Evolutionary conservation across 2,113 vertebrate species (phyloP).

Genomic region (Otolemur garnettii): DNA sequence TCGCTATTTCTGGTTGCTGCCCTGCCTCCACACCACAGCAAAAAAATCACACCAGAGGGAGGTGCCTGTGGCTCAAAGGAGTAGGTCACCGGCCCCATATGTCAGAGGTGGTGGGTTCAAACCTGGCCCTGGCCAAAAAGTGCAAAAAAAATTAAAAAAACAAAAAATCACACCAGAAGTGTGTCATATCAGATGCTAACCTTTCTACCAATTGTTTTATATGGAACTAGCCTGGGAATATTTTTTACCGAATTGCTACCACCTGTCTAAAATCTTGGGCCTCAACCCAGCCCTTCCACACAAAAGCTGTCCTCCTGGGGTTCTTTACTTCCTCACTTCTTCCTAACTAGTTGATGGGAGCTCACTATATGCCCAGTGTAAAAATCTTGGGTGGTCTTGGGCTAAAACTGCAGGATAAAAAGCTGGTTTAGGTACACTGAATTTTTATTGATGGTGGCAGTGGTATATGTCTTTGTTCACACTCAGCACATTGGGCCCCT

Average conservation of each 20-base stretch:
- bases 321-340: neutral
- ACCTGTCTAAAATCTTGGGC: neutral
- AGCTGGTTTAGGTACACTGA: neutral
- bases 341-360: neutral
- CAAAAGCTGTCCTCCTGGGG: too few species aligned
- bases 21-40: neutral
- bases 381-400: neutral
- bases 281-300: neutral
- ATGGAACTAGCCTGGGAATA: neutral
- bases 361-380: fast-evolving
- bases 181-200: neutral
- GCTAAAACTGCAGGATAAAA: neutral
- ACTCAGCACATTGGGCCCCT: neutral
- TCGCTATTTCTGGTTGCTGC: neutral
- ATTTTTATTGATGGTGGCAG: neutral
- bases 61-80: too few species aligned
- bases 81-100: too few species aligned
- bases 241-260: neutral
- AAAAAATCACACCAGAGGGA: neutral
- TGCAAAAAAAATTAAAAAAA: too few species aligned
- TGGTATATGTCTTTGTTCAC: neutral
- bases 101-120: too few species aligned
- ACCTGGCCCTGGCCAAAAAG: too few species aligned
- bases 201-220: neutral
- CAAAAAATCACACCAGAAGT: neutral